Percentiles rank a stretch among this genome's conserved stretches.
phyloP scores from a whole-genome alignment of 2,888 invertebrate species.

The Hyles lineata region DNA sequence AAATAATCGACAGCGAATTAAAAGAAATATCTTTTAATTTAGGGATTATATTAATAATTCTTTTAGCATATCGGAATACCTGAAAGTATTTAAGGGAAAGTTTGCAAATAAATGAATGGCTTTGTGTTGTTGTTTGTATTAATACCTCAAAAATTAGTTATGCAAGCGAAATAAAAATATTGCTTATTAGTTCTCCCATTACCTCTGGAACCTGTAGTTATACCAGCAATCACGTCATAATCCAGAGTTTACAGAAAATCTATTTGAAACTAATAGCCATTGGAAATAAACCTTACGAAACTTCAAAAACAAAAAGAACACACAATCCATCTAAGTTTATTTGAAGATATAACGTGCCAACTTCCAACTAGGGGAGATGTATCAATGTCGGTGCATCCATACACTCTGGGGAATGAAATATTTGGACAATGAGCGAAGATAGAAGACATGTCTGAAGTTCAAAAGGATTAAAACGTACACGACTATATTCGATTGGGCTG shows the following conservation, averaged over 20 bases:
- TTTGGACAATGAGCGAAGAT: conserved; percentile 48
- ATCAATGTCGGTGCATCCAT: conserved; percentile 44
- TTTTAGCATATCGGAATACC: too few species aligned
- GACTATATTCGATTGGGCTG: background rate
- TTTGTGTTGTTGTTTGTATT: too few species aligned
- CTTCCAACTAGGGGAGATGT: conserved; percentile 42
- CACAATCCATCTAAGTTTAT: conserved; percentile 41
- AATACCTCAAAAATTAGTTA: too few species aligned
- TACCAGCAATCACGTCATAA: background rate
- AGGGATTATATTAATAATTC: too few species aligned
- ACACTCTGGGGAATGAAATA: conserved; percentile 44
- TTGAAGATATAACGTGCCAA: conserved; percentile 41
- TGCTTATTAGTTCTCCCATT: too few species aligned
- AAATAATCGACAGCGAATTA: too few species aligned
- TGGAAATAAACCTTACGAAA: background rate
- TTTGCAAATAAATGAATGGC: too few species aligned
- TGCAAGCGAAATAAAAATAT: too few species aligned
- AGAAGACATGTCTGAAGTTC: conserved; percentile 46
- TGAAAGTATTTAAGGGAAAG: too few species aligned
- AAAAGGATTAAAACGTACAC: conserved; percentile 28
- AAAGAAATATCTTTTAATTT: too few species aligned
- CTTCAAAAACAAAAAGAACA: background rate
- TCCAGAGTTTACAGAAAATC: background rate
- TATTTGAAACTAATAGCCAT: background rate
- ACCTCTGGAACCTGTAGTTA: too few species aligned